Percentiles rank a stretch among this genome's conserved stretches.
Conservation (phyloP, 2,888 invertebrate species). For the Sphaerophoria taeniata region DNA sequence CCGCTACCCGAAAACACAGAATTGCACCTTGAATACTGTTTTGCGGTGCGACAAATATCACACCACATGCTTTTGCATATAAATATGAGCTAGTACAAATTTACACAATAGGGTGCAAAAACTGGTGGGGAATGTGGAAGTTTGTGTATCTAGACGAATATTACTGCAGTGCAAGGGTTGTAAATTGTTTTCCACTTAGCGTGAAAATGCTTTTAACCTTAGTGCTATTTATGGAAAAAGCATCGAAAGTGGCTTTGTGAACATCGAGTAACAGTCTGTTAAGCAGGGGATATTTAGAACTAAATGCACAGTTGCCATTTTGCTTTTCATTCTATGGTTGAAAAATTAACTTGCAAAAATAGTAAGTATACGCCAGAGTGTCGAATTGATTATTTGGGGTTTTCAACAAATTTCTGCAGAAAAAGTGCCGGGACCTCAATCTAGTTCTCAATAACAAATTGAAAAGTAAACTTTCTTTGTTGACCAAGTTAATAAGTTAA, state of each 20-base stretch:
- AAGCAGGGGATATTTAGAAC: not conserved
- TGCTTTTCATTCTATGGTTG: too few relatives aligned
- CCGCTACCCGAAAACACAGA: too few relatives aligned
- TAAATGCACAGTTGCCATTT: not conserved
- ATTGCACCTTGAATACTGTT: conserved; percentile 49
- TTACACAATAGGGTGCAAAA: conserved; percentile 1
- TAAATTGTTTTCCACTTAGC: conserved; percentile 77
- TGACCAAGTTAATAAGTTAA: too few relatives aligned
- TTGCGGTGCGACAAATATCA: conserved; percentile 69
- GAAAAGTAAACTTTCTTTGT: too few relatives aligned
- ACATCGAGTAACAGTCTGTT: conserved; percentile 43
- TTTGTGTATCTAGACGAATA: conserved; percentile 61
- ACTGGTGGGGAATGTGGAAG: conserved; percentile 52
- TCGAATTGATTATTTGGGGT: too few relatives aligned
- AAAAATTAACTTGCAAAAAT: not conserved
- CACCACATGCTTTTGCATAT: conserved; percentile 25
- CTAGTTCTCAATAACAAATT: too few relatives aligned
- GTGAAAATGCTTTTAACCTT: conserved; percentile 76
- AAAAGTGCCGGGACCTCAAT: too few relatives aligned
- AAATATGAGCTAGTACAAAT: not conserved
- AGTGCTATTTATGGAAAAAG: conserved; percentile 68
- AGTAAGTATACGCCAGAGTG: conserved; percentile 18
- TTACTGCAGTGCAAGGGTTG: conserved; percentile 66
- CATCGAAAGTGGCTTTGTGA: conserved; percentile 63
- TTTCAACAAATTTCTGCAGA: too few relatives aligned